A percentile compares a stretch with the other conserved stretches of the same genome.
phyloP scores from a whole-genome alignment of 1,140 invertebrate species.

The Ips typographus region DNA sequence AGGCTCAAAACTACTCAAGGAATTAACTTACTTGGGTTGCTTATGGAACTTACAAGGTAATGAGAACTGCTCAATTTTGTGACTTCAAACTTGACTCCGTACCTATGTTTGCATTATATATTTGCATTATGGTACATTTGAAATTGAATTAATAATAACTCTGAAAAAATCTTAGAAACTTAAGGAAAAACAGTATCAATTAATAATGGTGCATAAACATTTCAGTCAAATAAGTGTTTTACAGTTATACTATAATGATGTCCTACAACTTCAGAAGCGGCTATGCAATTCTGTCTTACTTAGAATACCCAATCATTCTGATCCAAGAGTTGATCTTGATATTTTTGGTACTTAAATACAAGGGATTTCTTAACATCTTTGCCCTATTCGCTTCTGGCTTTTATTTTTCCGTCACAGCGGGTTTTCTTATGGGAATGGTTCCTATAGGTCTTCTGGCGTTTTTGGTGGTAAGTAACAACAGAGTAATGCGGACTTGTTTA shows the following conservation, averaged over 20 bases:
- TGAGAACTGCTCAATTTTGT: background rate
- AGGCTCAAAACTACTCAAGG: conserved; percentile 61
- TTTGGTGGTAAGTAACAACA: conserved; percentile 61
- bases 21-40: conserved; percentile 62
- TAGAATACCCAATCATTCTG: conserved; percentile 73
- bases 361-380: conserved; percentile 54
- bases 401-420: conserved; percentile 56
- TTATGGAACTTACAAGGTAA: conserved; percentile 69
- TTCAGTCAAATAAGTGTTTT: conserved; percentile 40
- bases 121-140: too few species aligned
- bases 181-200: too few species aligned
- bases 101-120: too few species aligned
- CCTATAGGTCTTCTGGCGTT: conserved; percentile 60
- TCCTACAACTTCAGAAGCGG: conserved; percentile 70
- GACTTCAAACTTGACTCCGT: too few species aligned
- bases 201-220: background rate
- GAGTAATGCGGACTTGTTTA: background rate
- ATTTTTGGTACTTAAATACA: conserved; percentile 64
- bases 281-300: conserved; percentile 67
- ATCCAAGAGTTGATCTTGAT: conserved; percentile 68
- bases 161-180: background rate
- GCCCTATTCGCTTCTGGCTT: conserved; percentile 49
- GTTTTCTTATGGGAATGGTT: conserved; percentile 57
- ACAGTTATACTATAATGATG: conserved; percentile 68
- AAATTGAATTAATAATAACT: background rate